A percentile compares a stretch with the other conserved stretches of the same genome.
Evolutionary conservation across 2,113 vertebrate species (phyloP).

Genomic region (Cynopterus brachyotis): DNA sequence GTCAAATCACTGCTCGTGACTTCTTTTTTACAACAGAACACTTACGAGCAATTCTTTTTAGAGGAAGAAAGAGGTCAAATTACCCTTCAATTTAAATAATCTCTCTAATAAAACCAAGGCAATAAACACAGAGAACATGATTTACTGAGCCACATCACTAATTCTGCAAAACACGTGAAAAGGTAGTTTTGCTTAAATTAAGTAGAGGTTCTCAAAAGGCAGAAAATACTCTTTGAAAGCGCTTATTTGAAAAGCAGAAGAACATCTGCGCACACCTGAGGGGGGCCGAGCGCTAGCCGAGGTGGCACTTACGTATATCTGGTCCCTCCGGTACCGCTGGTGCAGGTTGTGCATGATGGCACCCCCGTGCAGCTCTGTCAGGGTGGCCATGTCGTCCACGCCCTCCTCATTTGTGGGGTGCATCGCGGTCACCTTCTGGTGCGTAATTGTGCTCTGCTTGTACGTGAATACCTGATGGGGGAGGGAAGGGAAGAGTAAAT

Average conservation of each 20-base stretch:
- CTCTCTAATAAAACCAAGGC: not conserved
- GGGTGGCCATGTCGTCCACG: constrained; percentile 94
- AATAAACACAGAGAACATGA: not conserved
- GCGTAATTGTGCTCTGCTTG: constrained; percentile 93
- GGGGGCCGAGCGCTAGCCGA: not conserved
- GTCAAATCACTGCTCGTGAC: not conserved
- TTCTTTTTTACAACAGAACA: not conserved
- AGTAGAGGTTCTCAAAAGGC: not conserved
- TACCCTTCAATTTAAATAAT: not conserved
- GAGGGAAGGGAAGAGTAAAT: not conserved
- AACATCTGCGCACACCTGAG: not conserved
- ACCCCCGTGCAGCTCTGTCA: constrained; percentile 95
- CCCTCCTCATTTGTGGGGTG: constrained; percentile 85
- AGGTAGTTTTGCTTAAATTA: not conserved
- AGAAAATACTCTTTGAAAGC: not conserved
- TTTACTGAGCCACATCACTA: not conserved
- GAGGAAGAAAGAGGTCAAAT: not conserved
- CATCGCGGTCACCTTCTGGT: constrained; percentile 94
- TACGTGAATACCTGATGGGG: constrained; percentile 94
- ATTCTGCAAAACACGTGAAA: not conserved
- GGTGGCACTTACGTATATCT: constrained; percentile 93
- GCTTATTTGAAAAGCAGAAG: too few relatives aligned
- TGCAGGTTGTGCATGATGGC: constrained; percentile 97
- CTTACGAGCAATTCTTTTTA: not conserved
- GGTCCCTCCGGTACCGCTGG: constrained; percentile 91